Base-by-base conservation (phyloP, 1,140 invertebrate species). In the Drosophila novamexicana region DNA sequence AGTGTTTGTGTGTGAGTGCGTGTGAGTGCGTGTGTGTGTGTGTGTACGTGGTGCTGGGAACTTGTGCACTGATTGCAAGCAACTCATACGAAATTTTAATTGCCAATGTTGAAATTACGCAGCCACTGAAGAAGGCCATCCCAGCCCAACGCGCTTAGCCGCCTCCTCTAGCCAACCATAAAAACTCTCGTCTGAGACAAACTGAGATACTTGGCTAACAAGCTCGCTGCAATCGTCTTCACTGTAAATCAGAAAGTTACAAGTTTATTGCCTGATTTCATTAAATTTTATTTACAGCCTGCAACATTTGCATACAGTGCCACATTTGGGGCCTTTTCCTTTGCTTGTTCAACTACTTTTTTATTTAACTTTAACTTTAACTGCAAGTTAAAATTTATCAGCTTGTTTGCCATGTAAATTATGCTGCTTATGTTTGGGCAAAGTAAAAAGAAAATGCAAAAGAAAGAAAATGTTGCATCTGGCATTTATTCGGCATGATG, bases 61-160 rank as follows among this genome's bases (percentile, higher is more conserved):
- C 78, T 89, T 80, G 59, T 78, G 85, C 80, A 74, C 84, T 89
- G 85, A 89, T 89, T 89, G 84, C 84, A 81, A 75, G 77, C 84
- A 89, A 90, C 84, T 89, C 84, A 90, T 89, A 90, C 85, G 77
- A 89, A 89, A 89, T 89, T 90, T 89, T 89, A 89, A 89, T 89
- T 89, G 85, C 81, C 84, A 84, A 90, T 89, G 84, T 73, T 75
- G 77, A 84, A 89, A 84, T 89, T 89, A 88, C 84, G 77, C 74
- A 88, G 81, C 74, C 80, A 61, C 53, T 65, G 54, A 78, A 66
- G 52, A 49, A 63, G 52, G 5, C 4, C 22, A 29, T 3, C 47
- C 53, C 47, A 42, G 44, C 9, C 14, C 54, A n/a, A 9, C 3
- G 37, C 37, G 7, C 8, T 12, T 8, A 40, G 37, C 39, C 39